Percentiles rank a stretch among this genome's conserved stretches.
These are phyloP conservation scores for Habropoda laboriosa DNA, from an alignment of 1,140 invertebrate genomes.

Conservation along the genomic window DNA sequence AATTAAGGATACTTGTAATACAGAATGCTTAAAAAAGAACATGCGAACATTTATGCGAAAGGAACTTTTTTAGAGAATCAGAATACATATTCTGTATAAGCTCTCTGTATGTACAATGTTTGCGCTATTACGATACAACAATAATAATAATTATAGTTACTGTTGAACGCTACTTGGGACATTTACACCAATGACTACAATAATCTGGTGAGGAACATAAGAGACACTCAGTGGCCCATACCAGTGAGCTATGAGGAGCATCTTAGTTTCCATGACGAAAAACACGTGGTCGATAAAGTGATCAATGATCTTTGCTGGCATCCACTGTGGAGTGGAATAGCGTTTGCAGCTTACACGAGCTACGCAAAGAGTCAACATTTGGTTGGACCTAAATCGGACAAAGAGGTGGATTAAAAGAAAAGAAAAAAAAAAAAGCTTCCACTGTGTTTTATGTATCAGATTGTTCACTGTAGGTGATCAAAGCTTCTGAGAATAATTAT, in stretches of 20 bases:
- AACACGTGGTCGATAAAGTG: slow-evolving; percentile 83
- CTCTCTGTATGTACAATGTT: neutral
- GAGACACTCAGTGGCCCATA: slow-evolving; percentile 72
- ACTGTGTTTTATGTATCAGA: no score
- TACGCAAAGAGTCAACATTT: slow-evolving; percentile 71
- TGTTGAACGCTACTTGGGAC: slow-evolving; percentile 83
- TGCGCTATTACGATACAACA: neutral
- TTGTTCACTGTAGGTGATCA: slow-evolving; percentile 75
- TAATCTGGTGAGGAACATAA: slow-evolving; percentile 77
- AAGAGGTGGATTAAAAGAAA: slow-evolving; percentile 29
- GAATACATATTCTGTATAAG: no score
- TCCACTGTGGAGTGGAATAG: slow-evolving; percentile 85
- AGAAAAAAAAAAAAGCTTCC: no score
- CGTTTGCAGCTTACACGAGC: slow-evolving; percentile 85
- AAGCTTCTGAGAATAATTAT: slow-evolving; percentile 83
- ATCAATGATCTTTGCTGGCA: slow-evolving; percentile 87
- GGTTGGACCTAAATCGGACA: slow-evolving; percentile 55
- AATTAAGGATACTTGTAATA: no score
- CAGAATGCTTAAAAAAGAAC: no score
- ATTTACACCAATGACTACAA: slow-evolving; percentile 86
- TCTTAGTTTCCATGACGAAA: slow-evolving; percentile 84
- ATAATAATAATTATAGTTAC: slow-evolving; percentile 40
- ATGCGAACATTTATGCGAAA: no score
- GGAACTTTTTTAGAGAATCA: no score
- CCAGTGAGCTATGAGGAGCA: slow-evolving; percentile 83